Percentiles rank a stretch among this genome's conserved stretches.
Conservation (phyloP, 2,888 invertebrate genomes). For the Chirona hameri region DNA sequence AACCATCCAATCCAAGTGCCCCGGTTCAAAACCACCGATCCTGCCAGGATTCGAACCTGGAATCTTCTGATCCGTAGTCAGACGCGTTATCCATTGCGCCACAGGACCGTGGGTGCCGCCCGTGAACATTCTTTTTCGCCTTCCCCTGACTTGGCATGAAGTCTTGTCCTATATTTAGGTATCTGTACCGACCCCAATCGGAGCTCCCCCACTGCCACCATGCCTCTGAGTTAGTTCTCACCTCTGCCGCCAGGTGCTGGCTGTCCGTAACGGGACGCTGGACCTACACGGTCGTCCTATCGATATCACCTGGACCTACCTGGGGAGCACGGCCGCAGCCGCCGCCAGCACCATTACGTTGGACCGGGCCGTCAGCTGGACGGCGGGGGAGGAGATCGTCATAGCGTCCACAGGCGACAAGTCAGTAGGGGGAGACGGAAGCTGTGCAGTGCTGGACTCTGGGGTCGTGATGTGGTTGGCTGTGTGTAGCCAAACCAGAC, state of each 20-base stretch:
- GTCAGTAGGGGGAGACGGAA: slow-evolving; percentile 13
- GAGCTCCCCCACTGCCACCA: too few relatives aligned
- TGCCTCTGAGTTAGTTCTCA: too few relatives aligned
- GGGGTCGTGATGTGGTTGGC: too few relatives aligned
- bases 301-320: slow-evolving; percentile 37
- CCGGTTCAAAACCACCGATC: slow-evolving; percentile 33
- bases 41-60: slow-evolving; percentile 46
- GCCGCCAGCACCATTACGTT: slow-evolving; percentile 33
- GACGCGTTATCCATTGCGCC: slow-evolving; percentile 37
- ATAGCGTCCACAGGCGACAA: slow-evolving; percentile 36
- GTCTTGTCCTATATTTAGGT: too few relatives aligned
- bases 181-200: too few relatives aligned
- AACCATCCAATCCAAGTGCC: neutral
- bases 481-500: too few relatives aligned
- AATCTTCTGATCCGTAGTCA: slow-evolving; percentile 47
- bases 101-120: too few relatives aligned
- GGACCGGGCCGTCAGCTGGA: slow-evolving; percentile 34
- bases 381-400: slow-evolving; percentile 36
- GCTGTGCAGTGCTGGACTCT: too few relatives aligned
- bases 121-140: too few relatives aligned
- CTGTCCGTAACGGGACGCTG: slow-evolving; percentile 36
- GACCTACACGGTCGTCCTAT: slow-evolving; percentile 36
- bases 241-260: slow-evolving; percentile 33
- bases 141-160: too few relatives aligned
- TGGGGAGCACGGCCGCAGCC: slow-evolving; percentile 32